A percentile compares a stretch with the other conserved stretches of the same genome.
Conservation (phyloP, 1,140 invertebrate species). For the Oedothorax gibbosus region DNA sequence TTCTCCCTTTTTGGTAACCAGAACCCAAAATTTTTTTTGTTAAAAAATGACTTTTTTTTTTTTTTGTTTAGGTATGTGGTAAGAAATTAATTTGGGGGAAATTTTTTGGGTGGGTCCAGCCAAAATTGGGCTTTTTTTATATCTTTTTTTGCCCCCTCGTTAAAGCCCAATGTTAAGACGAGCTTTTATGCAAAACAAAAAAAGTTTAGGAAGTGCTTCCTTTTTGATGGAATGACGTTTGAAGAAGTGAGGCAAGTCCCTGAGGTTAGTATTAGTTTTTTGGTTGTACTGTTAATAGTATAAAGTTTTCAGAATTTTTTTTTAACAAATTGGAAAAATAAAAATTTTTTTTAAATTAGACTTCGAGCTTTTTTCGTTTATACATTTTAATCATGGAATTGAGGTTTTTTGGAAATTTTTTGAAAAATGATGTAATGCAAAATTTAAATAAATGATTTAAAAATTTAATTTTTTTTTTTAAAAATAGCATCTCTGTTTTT, state of each 20-base stretch:
- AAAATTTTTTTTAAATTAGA: too few relatives aligned
- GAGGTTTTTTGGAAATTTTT: not conserved
- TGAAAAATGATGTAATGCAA: too few relatives aligned
- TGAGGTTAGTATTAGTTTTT: slow-evolving; percentile 5
- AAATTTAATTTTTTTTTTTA: too few relatives aligned
- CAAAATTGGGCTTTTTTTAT: slow-evolving; percentile 85
- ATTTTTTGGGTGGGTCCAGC: slow-evolving; percentile 77
- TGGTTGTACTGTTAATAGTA: not conserved
- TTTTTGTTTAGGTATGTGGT: slow-evolving; percentile 68
- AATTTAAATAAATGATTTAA: too few relatives aligned
- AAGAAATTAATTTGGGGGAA: slow-evolving; percentile 75
- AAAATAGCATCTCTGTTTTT: too few relatives aligned
- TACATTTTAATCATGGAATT: not conserved
- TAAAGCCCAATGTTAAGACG: slow-evolving; percentile 75
- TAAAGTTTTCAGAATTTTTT: not conserved
- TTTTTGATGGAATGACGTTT: slow-evolving; percentile 61
- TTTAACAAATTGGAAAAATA: too few relatives aligned
- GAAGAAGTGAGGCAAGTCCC: slow-evolving; percentile 27
- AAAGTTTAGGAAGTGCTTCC: slow-evolving; percentile 68
- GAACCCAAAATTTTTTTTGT: too few relatives aligned
- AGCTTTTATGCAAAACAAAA: slow-evolving; percentile 73
- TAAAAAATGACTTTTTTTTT: not conserved
- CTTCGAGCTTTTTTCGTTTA: not conserved
- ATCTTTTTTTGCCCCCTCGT: slow-evolving; percentile 82
- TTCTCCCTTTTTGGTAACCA: too few relatives aligned